phyloP scores from a whole-genome alignment of 1,140 invertebrate species.

The Goniozus legneri region DNA sequence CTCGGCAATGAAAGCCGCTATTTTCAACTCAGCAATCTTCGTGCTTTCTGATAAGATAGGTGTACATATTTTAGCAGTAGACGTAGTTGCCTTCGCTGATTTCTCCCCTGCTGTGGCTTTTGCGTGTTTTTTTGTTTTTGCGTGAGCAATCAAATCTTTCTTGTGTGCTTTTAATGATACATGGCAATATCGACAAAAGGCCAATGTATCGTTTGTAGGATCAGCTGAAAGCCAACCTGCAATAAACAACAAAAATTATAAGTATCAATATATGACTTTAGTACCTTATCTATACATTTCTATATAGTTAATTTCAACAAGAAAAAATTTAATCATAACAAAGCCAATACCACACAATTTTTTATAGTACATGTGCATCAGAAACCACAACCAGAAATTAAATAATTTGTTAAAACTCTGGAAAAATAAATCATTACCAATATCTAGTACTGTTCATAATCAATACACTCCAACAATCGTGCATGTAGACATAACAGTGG shows the following conservation, averaged over 20 bases:
- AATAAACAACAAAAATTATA: not conserved
- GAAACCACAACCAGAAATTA: too few relatives aligned
- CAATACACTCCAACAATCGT: too few relatives aligned
- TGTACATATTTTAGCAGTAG: not conserved
- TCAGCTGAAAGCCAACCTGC: constrained; percentile 8
- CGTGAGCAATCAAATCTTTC: constrained; percentile 6
- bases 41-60: constrained; percentile 7
- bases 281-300: too few relatives aligned
- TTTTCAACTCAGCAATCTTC: not conserved
- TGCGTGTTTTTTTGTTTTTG: constrained; percentile 10
- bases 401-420: too few relatives aligned
- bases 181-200: constrained; percentile 1
- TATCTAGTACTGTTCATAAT: too few relatives aligned
- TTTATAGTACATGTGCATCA: too few relatives aligned
- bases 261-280: not conserved
- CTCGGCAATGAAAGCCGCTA: too few relatives aligned
- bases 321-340: too few relatives aligned
- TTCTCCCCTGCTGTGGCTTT: not conserved
- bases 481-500: too few relatives aligned
- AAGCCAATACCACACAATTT: too few relatives aligned
- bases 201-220: not conserved
- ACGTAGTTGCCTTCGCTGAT: constrained; percentile 7
- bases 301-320: too few relatives aligned
- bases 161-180: constrained; percentile 6
- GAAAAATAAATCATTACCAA: too few relatives aligned